Conservation (phyloP, 2,888 invertebrate genomes). For the Drosophila neonasuta region DNA sequence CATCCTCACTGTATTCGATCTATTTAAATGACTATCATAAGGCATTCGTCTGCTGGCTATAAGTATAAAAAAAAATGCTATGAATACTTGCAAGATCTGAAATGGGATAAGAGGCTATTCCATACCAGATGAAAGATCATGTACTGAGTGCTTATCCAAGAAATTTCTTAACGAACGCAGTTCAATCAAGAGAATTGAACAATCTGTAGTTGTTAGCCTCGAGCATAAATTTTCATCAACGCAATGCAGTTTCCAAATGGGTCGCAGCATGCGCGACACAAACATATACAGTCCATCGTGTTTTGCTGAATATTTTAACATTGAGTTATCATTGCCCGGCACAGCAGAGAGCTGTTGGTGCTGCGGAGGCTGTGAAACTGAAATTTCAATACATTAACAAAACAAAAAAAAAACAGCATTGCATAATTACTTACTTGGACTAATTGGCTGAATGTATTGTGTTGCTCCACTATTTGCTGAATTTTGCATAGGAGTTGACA, state of each 20-base stretch:
- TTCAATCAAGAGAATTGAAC: slow-evolving; percentile 88
- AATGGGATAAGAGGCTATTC: no score
- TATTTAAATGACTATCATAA: slow-evolving; percentile 62
- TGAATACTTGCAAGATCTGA: neutral
- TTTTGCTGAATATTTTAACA: slow-evolving; percentile 87
- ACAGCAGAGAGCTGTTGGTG: slow-evolving; percentile 41
- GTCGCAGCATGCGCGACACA: slow-evolving; percentile 92
- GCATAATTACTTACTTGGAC: slow-evolving; percentile 80
- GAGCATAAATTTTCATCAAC: slow-evolving; percentile 88
- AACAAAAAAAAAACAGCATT: neutral
- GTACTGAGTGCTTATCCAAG: slow-evolving; percentile 86
- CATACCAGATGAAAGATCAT: slow-evolving; percentile 79
- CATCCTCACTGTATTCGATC: slow-evolving; percentile 66
- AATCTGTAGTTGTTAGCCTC: slow-evolving; percentile 87
- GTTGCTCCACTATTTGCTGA: slow-evolving; percentile 46
- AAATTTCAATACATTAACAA: slow-evolving; percentile 15
- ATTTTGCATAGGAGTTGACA: slow-evolving; percentile 81
- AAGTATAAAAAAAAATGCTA: neutral
- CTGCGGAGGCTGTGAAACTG: slow-evolving; percentile 38
- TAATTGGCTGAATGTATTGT: slow-evolving; percentile 81
- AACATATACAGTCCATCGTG: slow-evolving; percentile 97
- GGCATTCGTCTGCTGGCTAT: slow-evolving; percentile 63
- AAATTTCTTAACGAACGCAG: slow-evolving; percentile 89
- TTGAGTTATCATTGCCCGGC: slow-evolving; percentile 65
- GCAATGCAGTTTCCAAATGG: slow-evolving; percentile 93